Conservation (phyloP, 2,797 vertebrate genomes). For the Sitta carolinensis region DNA sequence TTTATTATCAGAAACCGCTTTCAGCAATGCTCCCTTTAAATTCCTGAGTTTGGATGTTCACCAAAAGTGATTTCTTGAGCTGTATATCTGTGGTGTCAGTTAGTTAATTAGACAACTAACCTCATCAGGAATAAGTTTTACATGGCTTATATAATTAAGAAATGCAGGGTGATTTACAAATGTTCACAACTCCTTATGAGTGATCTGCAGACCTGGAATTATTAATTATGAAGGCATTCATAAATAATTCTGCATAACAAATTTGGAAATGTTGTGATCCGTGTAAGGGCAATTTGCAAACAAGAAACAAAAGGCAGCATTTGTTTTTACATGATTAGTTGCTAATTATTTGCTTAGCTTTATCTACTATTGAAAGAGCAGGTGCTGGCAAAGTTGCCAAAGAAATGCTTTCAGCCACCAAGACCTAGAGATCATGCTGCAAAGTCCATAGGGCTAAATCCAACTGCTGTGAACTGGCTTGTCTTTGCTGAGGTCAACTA, state of each 20-base stretch:
- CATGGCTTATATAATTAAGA: constrained; percentile 14
- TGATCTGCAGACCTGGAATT: constrained; percentile 35
- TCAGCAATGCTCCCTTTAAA: not conserved
- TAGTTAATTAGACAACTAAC: constrained; percentile 35
- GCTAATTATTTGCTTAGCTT: constrained; percentile 28
- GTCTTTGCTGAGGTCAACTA: not conserved
- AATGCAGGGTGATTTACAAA: constrained; percentile 5
- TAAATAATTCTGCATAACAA: constrained; percentile 42
- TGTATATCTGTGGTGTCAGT: not conserved
- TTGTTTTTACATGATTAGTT: constrained; percentile 17
- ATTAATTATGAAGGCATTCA: constrained; percentile 42
- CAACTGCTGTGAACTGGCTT: not conserved
- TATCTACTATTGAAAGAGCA: not conserved
- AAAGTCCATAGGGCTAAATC: not conserved
- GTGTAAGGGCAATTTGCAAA: constrained; percentile 25
- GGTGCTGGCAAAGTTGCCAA: not conserved
- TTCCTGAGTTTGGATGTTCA: not conserved
- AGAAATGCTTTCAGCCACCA: not conserved
- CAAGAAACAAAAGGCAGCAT: constrained; percentile 42
- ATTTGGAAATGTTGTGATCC: constrained; percentile 22
- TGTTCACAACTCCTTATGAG: not conserved
- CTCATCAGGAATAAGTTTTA: constrained; percentile 20
- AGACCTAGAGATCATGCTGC: not conserved
- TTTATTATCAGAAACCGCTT: constrained; percentile 4
- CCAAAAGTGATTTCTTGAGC: not conserved